Conservation (phyloP, 2,888 invertebrate genomes). For the Drosophila crucigera region DNA sequence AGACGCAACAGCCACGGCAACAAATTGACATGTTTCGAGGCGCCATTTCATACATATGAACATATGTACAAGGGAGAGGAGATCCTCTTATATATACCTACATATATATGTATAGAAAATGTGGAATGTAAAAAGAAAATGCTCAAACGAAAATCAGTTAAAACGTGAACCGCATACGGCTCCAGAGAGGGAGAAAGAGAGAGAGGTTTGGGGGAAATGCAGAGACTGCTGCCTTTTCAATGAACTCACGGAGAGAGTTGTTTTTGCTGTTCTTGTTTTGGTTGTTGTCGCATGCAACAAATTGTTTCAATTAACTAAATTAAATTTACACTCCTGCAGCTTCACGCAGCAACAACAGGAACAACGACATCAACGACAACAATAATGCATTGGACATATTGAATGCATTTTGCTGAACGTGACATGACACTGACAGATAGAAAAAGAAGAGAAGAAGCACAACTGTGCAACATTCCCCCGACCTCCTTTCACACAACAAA, state of each 20-base stretch:
- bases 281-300: constrained; percentile 80
- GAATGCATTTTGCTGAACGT: constrained; percentile 76
- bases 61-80: constrained; percentile 22
- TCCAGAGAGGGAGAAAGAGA: background rate
- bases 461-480: constrained; percentile 16
- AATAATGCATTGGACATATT: constrained; percentile 61
- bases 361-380: constrained; percentile 37
- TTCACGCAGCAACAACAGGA: constrained; percentile 44
- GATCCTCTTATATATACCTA: constrained; percentile 12
- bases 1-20: constrained; percentile 54
- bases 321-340: constrained; percentile 84
- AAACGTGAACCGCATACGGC: constrained; percentile 53
- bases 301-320: constrained; percentile 85
- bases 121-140: constrained; percentile 68
- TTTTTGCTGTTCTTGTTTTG: constrained; percentile 26
- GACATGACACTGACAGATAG: constrained; percentile 82
- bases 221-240: constrained; percentile 47
- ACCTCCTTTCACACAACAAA: background rate
- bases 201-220: background rate
- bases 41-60: constrained; percentile 37
- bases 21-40: constrained; percentile 77
- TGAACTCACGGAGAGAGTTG: constrained; percentile 51
- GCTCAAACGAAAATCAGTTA: constrained; percentile 76
- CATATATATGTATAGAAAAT: constrained; percentile 31
- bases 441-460: constrained; percentile 55